A percentile compares a stretch with the other conserved stretches of the same genome.
phyloP scores from a whole-genome alignment of 1,140 invertebrate genomes.

The Cotesia glomerata region DNA sequence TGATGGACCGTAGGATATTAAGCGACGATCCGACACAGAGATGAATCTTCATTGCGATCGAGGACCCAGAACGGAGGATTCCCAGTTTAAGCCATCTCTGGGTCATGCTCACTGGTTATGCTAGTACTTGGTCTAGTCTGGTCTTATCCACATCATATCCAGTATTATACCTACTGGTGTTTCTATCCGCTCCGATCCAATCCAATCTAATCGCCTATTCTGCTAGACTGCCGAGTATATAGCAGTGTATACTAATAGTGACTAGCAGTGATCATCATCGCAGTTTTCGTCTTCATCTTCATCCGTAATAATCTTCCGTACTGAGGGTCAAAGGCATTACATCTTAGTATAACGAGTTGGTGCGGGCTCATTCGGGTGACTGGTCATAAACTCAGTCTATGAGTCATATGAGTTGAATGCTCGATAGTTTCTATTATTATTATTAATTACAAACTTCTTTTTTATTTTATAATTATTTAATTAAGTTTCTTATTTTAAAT shows the following conservation, averaged over 20 bases:
- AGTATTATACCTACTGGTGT: neutral
- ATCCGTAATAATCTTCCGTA: neutral
- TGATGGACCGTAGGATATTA: conserved; percentile 16
- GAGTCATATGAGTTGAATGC: conserved; percentile 43
- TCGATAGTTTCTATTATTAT: neutral
- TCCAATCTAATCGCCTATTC: neutral
- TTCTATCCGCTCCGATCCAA: neutral
- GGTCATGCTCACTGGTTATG: too few relatives aligned
- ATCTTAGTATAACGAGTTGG: conserved; percentile 21
- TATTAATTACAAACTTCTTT: too few relatives aligned
- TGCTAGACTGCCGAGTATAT: neutral
- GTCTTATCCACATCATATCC: neutral
- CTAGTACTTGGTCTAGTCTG: too few relatives aligned
- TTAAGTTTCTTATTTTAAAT: too few relatives aligned
- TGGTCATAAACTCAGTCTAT: conserved; percentile 56
- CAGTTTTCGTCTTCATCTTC: too few relatives aligned
- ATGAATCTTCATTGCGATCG: neutral
- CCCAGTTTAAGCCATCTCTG: neutral
- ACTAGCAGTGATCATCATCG: too few relatives aligned
- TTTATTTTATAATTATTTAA: too few relatives aligned
- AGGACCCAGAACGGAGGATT: neutral
- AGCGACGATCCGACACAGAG: neutral
- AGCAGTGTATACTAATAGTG: neutral
- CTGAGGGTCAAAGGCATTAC: conserved; percentile 25
- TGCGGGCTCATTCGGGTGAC: conserved; percentile 42